Evolutionary conservation across 2,888 invertebrate species (phyloP).

Genomic region (Heliconius cydno): DNA sequence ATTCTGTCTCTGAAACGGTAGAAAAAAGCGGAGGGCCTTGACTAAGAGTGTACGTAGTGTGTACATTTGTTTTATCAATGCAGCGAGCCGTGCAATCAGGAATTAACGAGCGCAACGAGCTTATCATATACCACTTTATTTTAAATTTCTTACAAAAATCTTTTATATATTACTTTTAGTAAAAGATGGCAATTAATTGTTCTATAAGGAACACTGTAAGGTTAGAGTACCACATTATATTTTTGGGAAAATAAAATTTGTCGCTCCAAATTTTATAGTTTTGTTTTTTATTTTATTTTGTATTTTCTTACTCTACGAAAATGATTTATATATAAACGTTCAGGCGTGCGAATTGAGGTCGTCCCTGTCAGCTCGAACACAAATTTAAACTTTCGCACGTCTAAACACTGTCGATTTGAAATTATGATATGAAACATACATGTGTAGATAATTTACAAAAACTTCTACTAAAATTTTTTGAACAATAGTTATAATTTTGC

Average conservation of each 20-base stretch:
- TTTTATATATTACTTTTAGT: no score
- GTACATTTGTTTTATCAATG: no score
- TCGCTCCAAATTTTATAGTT: background rate
- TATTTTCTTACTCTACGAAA: background rate
- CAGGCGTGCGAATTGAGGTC: slow-evolving; percentile 57
- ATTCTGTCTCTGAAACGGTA: no score
- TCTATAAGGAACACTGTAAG: background rate
- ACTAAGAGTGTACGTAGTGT: no score
- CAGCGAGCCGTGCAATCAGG: no score
- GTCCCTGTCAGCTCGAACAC: slow-evolving; percentile 64
- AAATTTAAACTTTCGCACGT: slow-evolving; percentile 61
- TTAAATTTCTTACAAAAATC: no score
- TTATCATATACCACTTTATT: no score
- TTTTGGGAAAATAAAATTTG: background rate
- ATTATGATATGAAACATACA: slow-evolving; percentile 64
- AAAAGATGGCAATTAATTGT: no score
- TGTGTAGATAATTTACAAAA: slow-evolving; percentile 9
- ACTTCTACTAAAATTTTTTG: background rate
- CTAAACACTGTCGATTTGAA: slow-evolving; percentile 60
- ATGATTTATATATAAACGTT: slow-evolving; percentile 20
- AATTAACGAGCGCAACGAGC: no score
- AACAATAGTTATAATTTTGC: background rate
- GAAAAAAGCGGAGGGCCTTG: no score
- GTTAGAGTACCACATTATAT: background rate
- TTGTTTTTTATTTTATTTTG: background rate